Conservation (phyloP, 2,888 invertebrate genomes). For the Entomobrya multifasciata region DNA sequence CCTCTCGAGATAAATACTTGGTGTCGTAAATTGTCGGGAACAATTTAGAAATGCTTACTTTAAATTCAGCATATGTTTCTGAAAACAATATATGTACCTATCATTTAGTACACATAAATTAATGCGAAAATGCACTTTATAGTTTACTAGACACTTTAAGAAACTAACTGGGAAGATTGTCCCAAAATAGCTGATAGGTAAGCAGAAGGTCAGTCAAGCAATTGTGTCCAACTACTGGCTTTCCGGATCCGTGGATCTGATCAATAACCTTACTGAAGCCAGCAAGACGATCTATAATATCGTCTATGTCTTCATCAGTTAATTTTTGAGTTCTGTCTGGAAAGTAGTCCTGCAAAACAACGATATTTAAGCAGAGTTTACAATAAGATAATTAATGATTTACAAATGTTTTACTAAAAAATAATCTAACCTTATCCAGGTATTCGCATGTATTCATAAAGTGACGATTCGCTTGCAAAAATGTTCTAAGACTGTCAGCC, state of each 20-base stretch:
- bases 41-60: no score
- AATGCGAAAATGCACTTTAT: neutral
- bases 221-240: slow-evolving; percentile 90
- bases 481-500: slow-evolving; percentile 55
- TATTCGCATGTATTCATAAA: slow-evolving; percentile 70
- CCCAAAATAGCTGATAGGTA: slow-evolving; percentile 87
- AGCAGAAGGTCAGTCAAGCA: slow-evolving; percentile 87
- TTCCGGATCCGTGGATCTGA: slow-evolving; percentile 84
- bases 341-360: slow-evolving; percentile 63
- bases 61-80: slow-evolving; percentile 85
- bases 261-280: slow-evolving; percentile 87
- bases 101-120: no score
- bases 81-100: slow-evolving; percentile 77
- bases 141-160: neutral
- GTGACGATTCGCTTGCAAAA: slow-evolving; percentile 66
- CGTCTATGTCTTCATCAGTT: slow-evolving; percentile 82
- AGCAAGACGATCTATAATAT: slow-evolving; percentile 82
- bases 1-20: slow-evolving; percentile 86
- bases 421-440: slow-evolving; percentile 44
- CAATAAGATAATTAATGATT: slow-evolving; percentile 4
- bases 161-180: slow-evolving; percentile 85
- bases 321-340: slow-evolving; percentile 79
- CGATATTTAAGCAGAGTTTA: neutral
- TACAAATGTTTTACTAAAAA: slow-evolving; percentile 5
- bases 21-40: slow-evolving; percentile 89